Conservation (phyloP, 92 coral and sea anemone genomes). For the Epizoanthus illoricatus region DNA sequence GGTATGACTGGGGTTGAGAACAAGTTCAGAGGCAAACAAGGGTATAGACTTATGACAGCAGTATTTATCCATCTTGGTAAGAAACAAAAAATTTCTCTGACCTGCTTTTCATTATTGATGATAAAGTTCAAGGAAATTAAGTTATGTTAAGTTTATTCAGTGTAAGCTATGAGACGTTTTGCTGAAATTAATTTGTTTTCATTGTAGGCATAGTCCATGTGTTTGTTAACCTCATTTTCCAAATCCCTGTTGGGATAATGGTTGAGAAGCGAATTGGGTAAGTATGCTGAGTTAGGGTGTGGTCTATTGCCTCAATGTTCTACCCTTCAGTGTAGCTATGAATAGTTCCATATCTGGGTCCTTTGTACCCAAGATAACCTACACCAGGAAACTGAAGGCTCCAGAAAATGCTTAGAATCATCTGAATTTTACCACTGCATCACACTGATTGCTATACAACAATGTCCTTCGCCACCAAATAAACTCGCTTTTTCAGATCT, state of each 20-base stretch:
- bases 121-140: no score
- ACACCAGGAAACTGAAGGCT: background rate
- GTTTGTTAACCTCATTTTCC: conserved; percentile 61
- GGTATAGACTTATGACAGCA: conserved; percentile 76
- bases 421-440: no score
- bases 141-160: no score
- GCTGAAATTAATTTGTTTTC: background rate
- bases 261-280: conserved; percentile 86
- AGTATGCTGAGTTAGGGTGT: conserved; percentile 7
- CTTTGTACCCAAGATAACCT: no score
- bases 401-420: background rate
- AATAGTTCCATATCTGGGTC: background rate
- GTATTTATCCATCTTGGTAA: conserved; percentile 82
- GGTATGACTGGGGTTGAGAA: conserved; percentile 64
- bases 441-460: no score
- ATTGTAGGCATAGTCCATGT: conserved; percentile 73
- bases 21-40: conserved; percentile 59
- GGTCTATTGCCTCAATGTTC: background rate
- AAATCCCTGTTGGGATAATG: conserved; percentile 72
- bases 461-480: no score
- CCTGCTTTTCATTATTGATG: background rate
- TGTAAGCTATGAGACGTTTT: no score
- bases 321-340: background rate
- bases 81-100: background rate
- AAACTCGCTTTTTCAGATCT: no score